Percentiles rank a stretch among this genome's conserved stretches.
These are phyloP conservation scores for Cebidichthys violaceus DNA, from an alignment of 2,113 vertebrate species.

Conservation along the genomic window DNA sequence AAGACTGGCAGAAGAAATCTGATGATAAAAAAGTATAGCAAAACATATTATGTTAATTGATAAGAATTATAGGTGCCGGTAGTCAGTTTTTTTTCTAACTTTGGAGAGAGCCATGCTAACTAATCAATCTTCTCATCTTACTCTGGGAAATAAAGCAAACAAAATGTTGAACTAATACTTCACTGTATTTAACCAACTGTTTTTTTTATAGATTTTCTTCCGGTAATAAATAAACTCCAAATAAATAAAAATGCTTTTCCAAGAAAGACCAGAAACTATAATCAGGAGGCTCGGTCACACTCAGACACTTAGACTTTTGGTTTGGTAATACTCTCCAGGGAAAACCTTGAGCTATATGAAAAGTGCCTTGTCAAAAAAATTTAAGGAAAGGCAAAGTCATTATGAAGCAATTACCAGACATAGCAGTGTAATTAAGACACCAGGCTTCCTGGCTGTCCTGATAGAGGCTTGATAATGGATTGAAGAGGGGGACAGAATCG, in stretches of 20 bases:
- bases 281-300: not conserved
- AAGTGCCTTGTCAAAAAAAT: constrained; percentile 34
- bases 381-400: constrained; percentile 44
- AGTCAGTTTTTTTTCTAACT: not conserved
- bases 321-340: not conserved
- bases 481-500: constrained; percentile 61
- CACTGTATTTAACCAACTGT: not conserved
- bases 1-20: not conserved
- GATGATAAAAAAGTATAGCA: not conserved
- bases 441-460: constrained; percentile 59
- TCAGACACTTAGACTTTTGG: constrained; percentile 19
- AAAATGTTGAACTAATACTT: not conserved
- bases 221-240: not conserved
- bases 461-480: constrained; percentile 67
- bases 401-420: constrained; percentile 58
- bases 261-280: not conserved
- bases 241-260: not conserved
- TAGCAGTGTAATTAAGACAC: constrained; percentile 48
- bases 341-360: constrained; percentile 27
- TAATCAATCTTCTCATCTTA: not conserved
- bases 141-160: not conserved
- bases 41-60: not conserved
- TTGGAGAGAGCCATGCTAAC: not conserved
- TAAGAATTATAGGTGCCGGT: not conserved
- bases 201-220: not conserved